phyloP scores from a whole-genome alignment of 2,113 vertebrate genomes.

The Delphinus delphis region DNA sequence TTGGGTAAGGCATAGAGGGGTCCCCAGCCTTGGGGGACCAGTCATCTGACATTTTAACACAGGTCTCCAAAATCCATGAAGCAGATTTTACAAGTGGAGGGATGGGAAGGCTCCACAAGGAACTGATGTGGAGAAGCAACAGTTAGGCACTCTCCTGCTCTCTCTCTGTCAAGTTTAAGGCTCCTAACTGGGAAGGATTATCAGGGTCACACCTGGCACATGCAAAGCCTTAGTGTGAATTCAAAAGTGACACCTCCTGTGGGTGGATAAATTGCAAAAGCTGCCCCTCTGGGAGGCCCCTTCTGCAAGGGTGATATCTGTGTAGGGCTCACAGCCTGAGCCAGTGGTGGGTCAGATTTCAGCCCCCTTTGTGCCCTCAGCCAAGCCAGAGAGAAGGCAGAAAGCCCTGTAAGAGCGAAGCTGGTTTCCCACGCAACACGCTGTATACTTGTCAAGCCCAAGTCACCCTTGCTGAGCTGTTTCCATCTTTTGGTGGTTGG shows the following conservation, averaged over 20 bases:
- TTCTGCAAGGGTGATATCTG: not conserved
- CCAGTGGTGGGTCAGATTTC: not conserved
- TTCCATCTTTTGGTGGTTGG: conserved; percentile 34
- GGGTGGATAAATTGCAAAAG: not conserved
- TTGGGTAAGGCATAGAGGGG: not conserved
- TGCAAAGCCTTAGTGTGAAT: not conserved
- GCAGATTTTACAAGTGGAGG: not conserved
- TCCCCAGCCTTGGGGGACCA: not conserved
- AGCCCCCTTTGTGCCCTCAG: not conserved
- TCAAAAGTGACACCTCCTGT: not conserved
- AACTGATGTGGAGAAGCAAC: not conserved
- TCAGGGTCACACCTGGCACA: not conserved
- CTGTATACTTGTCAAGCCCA: not conserved
- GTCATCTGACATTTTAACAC: not conserved
- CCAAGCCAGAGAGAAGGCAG: not conserved
- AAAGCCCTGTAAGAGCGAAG: not conserved
- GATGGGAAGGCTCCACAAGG: not conserved
- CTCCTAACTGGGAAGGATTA: not conserved
- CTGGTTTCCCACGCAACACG: not conserved
- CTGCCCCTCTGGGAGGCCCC: not conserved
- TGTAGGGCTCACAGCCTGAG: not conserved
- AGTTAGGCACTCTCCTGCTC: not conserved
- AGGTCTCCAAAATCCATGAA: not conserved
- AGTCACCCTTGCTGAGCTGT: conserved; percentile 17
- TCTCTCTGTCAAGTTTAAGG: not conserved